Evolutionary conservation across 2,888 invertebrate genomes (phyloP).

Genomic region (Buathra laborator): DNA sequence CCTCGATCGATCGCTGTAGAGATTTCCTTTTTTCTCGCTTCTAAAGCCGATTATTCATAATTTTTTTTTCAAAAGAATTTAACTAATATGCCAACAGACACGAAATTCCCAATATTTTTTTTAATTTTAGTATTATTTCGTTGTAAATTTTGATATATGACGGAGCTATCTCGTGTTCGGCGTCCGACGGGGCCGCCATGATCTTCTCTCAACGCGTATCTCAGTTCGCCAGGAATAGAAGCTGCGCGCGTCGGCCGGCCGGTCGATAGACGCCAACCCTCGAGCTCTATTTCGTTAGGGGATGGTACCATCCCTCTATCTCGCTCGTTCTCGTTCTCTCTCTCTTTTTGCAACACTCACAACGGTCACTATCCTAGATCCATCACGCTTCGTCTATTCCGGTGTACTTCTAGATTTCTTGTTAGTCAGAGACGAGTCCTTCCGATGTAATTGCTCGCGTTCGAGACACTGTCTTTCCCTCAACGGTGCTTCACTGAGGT

Average conservation of each 20-base stretch:
- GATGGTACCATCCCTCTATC: slow-evolving; percentile 35
- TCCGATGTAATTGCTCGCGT: slow-evolving; percentile 54
- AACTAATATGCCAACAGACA: not conserved
- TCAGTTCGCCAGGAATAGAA: slow-evolving; percentile 41
- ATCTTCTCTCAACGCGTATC: slow-evolving; percentile 45
- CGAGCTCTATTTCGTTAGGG: slow-evolving; percentile 54
- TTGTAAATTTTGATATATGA: slow-evolving; percentile 1
- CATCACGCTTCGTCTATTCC: slow-evolving; percentile 55
- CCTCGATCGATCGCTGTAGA: slow-evolving; percentile 4
- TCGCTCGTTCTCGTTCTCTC: slow-evolving; percentile 30
- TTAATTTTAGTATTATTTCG: slow-evolving; percentile 1
- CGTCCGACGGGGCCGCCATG: slow-evolving; percentile 72
- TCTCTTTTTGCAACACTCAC: slow-evolving; percentile 25
- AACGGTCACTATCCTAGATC: slow-evolving; percentile 36
- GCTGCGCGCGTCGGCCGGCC: slow-evolving; percentile 69
- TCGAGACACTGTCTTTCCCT: slow-evolving; percentile 32
- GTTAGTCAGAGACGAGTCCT: slow-evolving; percentile 54
- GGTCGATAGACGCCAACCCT: slow-evolving; percentile 66
- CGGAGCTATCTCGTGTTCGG: slow-evolving; percentile 48
- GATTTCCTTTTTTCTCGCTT: not conserved
- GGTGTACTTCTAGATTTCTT: slow-evolving; percentile 49
- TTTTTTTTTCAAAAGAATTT: not conserved
- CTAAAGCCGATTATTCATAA: not conserved
- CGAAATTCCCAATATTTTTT: not conserved
- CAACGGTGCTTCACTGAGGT: slow-evolving; percentile 17